A percentile compares a stretch with the other conserved stretches of the same genome.
Conservation (phyloP, 2,888 invertebrate species). For the Ormyrus nitidulus region DNA sequence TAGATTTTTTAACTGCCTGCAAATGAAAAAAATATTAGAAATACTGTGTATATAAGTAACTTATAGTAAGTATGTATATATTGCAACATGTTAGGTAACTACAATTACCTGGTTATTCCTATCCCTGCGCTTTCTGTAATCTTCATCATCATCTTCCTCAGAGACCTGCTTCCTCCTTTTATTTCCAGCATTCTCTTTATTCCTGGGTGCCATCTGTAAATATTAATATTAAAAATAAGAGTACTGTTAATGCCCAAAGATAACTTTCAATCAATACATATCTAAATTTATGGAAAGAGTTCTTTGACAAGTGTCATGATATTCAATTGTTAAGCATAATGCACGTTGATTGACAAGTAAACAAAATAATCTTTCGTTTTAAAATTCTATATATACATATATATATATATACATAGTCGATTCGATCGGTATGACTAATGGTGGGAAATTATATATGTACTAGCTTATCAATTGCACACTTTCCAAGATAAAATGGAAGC, state of each 20-base stretch:
- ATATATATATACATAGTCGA: not conserved
- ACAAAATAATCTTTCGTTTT: not conserved
- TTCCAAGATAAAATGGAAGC: not conserved
- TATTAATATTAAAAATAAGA: not conserved
- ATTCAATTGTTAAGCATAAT: not conserved
- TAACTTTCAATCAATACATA: not conserved
- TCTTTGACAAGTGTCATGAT: not conserved
- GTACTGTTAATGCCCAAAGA: not conserved
- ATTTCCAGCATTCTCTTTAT: constrained; percentile 67
- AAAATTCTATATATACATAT: too few species aligned
- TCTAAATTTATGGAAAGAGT: not conserved
- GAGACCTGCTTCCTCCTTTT: constrained; percentile 72
- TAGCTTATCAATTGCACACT: constrained; percentile 22
- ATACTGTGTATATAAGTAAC: not conserved
- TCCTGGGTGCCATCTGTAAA: constrained; percentile 72
- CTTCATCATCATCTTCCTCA: constrained; percentile 82
- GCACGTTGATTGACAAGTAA: not conserved
- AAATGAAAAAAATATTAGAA: constrained; percentile 58
- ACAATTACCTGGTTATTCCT: constrained; percentile 84
- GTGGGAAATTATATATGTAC: constrained; percentile 4
- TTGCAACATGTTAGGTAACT: too few species aligned
- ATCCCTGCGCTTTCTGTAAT: constrained; percentile 85
- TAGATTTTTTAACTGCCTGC: constrained; percentile 89
- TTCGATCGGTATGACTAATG: constrained; percentile 28
- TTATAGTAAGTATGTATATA: not conserved